Percentiles rank a stretch among this genome's conserved stretches.
phyloP scores from a whole-genome alignment of 2,888 invertebrate species.

The Drosophila subsilvestris region DNA sequence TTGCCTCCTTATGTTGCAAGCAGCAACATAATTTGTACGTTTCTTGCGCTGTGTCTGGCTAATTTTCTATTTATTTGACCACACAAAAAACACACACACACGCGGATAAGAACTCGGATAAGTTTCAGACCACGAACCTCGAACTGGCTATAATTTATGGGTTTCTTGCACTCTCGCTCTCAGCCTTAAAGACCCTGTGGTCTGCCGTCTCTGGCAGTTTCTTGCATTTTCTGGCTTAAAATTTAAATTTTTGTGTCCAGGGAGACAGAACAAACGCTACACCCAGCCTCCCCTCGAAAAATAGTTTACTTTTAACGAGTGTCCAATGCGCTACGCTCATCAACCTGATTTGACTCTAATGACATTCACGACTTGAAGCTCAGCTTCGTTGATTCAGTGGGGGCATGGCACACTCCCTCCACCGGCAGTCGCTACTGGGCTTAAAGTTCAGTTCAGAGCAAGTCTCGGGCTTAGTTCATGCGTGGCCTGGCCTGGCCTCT shows the following conservation, averaged over 20 bases:
- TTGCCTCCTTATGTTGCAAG: conserved; percentile 73
- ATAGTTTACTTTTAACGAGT: conserved; percentile 48
- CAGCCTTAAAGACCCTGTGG: conserved; percentile 50
- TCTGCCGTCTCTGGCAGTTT: conserved; percentile 1
- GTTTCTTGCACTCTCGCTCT: conserved; percentile 71
- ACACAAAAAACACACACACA: conserved; percentile 44
- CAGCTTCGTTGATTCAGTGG: conserved; percentile 1
- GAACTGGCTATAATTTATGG: conserved; percentile 66
- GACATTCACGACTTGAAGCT: conserved; percentile 63
- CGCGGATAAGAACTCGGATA: conserved; percentile 30
- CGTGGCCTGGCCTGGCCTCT: conserved; percentile 24
- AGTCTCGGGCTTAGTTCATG: conserved; percentile 40
- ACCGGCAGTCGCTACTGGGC: conserved; percentile 57
- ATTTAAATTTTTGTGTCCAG: conserved; percentile 70
- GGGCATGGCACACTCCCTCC: conserved; percentile 49
- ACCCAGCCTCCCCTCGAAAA: conserved; percentile 47
- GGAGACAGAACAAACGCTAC: conserved; percentile 37
- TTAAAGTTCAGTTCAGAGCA: conserved; percentile 56
- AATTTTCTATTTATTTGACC: conserved; percentile 80
- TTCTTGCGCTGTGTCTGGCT: conserved; percentile 69
- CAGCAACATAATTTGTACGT: conserved; percentile 58
- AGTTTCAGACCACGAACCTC: conserved; percentile 40
- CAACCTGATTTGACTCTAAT: conserved; percentile 65
- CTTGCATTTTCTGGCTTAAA: conserved; percentile 50
- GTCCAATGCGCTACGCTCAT: conserved; percentile 53